phyloP scores from a whole-genome alignment of 2,888 invertebrate genomes.

The Psylliodes chrysocephalus region DNA sequence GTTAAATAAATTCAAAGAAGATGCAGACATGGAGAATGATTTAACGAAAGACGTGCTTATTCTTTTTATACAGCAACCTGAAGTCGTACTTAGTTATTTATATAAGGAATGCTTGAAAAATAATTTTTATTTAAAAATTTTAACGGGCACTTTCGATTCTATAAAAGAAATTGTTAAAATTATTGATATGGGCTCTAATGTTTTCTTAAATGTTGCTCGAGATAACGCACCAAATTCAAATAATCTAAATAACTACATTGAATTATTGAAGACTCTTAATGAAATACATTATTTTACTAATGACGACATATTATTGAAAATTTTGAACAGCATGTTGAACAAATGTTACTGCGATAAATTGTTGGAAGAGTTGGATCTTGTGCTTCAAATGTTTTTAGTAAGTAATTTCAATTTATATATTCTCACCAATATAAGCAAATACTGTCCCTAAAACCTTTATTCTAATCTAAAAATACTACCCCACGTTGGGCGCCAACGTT shows the following conservation, averaged over 20 bases:
- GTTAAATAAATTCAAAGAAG: slow-evolving; percentile 53
- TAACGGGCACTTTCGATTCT: slow-evolving; percentile 44
- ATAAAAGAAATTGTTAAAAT: slow-evolving; percentile 49
- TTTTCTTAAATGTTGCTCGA: slow-evolving; percentile 46
- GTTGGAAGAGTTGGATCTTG: slow-evolving; percentile 29
- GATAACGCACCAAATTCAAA: slow-evolving; percentile 42
- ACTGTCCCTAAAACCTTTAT: too few relatives aligned
- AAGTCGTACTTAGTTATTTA: slow-evolving; percentile 48
- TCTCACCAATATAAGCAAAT: too few relatives aligned
- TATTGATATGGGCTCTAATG: slow-evolving; percentile 48
- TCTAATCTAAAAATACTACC: too few relatives aligned
- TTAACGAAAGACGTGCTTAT: slow-evolving; percentile 52
- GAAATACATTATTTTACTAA: slow-evolving; percentile 46
- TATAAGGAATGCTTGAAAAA: slow-evolving; percentile 56
- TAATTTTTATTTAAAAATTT: slow-evolving; percentile 44
- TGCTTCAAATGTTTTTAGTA: slow-evolving; percentile 39
- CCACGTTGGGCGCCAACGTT: too few relatives aligned
- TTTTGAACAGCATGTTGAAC: slow-evolving; percentile 40
- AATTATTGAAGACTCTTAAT: slow-evolving; percentile 51
- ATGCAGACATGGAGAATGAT: slow-evolving; percentile 36
- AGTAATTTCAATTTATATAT: slow-evolving; percentile 11
- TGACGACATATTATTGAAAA: slow-evolving; percentile 37
- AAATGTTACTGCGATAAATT: slow-evolving; percentile 18
- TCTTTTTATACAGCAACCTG: slow-evolving; percentile 57
- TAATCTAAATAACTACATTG: slow-evolving; percentile 50